Evolutionary conservation across 2,797 vertebrate species (phyloP).

Genomic region (Discoglossus pictus): DNA sequence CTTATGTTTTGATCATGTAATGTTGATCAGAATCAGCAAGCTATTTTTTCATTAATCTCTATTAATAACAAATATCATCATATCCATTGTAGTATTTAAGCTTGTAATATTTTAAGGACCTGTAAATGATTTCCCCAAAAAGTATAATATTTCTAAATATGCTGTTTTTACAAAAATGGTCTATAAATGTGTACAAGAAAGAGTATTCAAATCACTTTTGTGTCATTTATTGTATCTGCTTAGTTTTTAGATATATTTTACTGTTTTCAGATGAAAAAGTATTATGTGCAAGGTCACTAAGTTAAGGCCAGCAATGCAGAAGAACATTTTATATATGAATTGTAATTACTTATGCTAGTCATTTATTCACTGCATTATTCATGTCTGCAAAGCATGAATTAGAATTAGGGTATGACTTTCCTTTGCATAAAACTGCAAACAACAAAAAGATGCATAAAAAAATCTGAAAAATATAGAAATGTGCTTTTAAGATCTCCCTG

Average conservation of each 20-base stretch:
- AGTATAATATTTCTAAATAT: no score
- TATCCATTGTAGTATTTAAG: constrained; percentile 7
- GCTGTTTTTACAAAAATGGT: no score
- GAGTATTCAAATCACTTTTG: constrained; percentile 17
- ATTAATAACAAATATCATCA: background rate
- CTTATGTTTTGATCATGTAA: no score
- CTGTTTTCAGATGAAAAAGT: constrained; percentile 12
- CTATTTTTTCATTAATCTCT: constrained; percentile 24
- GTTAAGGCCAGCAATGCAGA: constrained; percentile 11
- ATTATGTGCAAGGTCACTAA: constrained; percentile 37
- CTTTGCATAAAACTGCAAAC: background rate
- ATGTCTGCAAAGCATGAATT: constrained; percentile 31
- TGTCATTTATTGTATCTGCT: background rate
- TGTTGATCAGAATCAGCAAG: background rate
- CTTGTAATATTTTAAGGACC: background rate
- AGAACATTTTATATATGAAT: constrained; percentile 26
- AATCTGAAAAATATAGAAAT: background rate
- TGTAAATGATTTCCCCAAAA: constrained; percentile 11
- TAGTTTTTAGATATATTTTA: constrained; percentile 7
- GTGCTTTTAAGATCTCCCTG: background rate
- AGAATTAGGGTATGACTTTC: constrained; percentile 15
- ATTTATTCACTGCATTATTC: constrained; percentile 40
- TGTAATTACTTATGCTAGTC: constrained; percentile 17
- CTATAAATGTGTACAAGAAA: no score
- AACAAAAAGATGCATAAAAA: background rate